A percentile compares a stretch with the other conserved stretches of the same genome.
Conservation (phyloP, 1,140 invertebrate genomes). For the Lepidotrigona ventralis region DNA sequence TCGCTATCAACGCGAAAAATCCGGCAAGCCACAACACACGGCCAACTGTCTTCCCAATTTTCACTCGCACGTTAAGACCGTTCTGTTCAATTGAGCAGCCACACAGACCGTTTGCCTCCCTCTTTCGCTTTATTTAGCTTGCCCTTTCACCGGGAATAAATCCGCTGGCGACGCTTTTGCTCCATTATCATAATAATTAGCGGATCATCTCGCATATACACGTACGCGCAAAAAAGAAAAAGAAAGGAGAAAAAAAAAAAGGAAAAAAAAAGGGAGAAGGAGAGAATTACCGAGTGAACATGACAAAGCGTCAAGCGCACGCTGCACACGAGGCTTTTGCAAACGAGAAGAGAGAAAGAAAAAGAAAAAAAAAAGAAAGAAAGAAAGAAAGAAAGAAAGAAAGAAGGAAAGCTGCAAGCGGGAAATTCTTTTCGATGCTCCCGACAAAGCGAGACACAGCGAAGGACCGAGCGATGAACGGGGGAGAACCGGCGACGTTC, state of each 20-base stretch:
- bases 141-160: constrained; percentile 1
- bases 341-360: neutral
- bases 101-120: neutral
- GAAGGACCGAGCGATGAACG: too few relatives aligned
- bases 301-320: neutral
- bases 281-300: neutral
- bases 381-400: too few relatives aligned
- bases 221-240: neutral
- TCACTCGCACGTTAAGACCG: neutral
- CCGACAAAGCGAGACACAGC: constrained; percentile 11
- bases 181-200: neutral
- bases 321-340: neutral
- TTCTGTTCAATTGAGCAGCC: constrained; percentile 24
- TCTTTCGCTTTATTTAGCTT: neutral
- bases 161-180: neutral
- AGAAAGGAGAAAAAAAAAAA: neutral
- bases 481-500: neutral
- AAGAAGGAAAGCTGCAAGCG: too few relatives aligned
- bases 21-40: neutral
- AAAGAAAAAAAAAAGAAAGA: neutral
- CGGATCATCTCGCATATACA: neutral
- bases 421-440: neutral
- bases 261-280: neutral
- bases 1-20: constrained; percentile 16
- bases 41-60: neutral